phyloP scores from a whole-genome alignment of 2,888 invertebrate genomes.

The Xanthostigma xanthostigma region DNA sequence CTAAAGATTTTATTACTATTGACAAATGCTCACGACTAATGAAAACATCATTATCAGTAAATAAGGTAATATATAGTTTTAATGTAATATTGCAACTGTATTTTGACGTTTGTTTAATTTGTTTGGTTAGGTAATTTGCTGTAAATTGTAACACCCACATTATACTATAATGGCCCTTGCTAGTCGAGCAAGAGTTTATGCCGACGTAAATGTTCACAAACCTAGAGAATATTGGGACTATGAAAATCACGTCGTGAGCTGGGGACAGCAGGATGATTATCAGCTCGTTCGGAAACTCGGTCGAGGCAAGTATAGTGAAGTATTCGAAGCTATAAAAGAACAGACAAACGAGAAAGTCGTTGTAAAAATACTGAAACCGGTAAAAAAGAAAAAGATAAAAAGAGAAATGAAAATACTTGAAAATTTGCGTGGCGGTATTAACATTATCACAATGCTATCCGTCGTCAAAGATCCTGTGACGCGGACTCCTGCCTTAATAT shows the following conservation, averaged over 20 bases:
- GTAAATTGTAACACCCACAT: too few relatives aligned
- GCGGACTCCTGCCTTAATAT: conserved; percentile 1
- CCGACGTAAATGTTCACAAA: conserved; percentile 4
- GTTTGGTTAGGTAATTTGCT: too few relatives aligned
- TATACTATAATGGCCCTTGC: neutral
- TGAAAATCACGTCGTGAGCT: conserved; percentile 1
- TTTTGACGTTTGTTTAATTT: too few relatives aligned
- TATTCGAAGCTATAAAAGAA: conserved; percentile 25
- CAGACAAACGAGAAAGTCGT: conserved; percentile 22
- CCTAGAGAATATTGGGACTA: conserved; percentile 3
- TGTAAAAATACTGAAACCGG: conserved; percentile 27
- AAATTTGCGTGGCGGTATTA: conserved; percentile 17
- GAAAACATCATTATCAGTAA: too few relatives aligned
- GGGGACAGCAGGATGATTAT: conserved; percentile 2
- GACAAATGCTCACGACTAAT: too few relatives aligned
- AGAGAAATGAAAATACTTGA: conserved; percentile 28
- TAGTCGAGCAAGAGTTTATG: conserved; percentile 2
- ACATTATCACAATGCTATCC: neutral
- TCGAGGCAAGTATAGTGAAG: conserved; percentile 22
- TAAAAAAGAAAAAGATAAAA: conserved; percentile 26
- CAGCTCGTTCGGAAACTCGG: conserved; percentile 2
- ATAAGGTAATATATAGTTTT: too few relatives aligned
- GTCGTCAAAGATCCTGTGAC: conserved; percentile 1
- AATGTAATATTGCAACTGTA: too few relatives aligned
- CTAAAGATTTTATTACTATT: too few relatives aligned